Base-by-base conservation (phyloP, 2,888 invertebrate species). In the Epirrita christyi region DNA sequence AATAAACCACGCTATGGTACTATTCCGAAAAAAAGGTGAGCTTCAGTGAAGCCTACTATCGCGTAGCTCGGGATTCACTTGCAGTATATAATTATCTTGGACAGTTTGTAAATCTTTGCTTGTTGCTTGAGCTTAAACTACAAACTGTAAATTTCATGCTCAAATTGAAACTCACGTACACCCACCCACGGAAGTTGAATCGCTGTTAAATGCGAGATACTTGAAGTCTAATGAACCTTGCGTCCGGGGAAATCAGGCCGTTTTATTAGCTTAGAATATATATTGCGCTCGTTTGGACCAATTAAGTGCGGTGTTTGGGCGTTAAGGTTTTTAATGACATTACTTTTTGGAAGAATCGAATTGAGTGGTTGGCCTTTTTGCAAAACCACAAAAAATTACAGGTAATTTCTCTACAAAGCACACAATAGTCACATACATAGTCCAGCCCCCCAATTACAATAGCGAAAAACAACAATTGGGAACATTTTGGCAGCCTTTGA, bases 231-330 rank as follows among this genome's bases (percentile, higher is more conserved):
- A 86, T 85, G 85, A 84, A 85, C 77, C 72, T 72, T 68, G 68
- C 72, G 78, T 71, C 86, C 64, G 61, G 86, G 86, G 86, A 86
- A 86, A 86, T 86, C 86, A 85, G 71, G 66, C 68, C 68, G 73
- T 78, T 83, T 85, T 84, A 86, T 86, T 83, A 83, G 76, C 75
- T 77, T 71, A 74, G 76, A 74, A 80, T 81, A 78, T 77, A 81
- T 83, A 82, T 80, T 78, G 74, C 66, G 69, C 71, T 73, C 75
- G 77, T 77, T 78, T 72, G 59, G 71, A 70, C 71, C 76, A 81
- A 83, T 83, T 83, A 81, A 55, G 55, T 70, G 41, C 66, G 66
- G 64, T 66, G 68, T 73, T 70, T 67, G 61, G 64, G 59, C 42
- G 51, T 51, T 46, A 29, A 43, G 48, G 44, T 34, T 57, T n/a